Percentiles rank a stretch among this genome's conserved stretches.
Conservation (phyloP, 2,113 vertebrate species). For the Dromaius novaehollandiae region DNA sequence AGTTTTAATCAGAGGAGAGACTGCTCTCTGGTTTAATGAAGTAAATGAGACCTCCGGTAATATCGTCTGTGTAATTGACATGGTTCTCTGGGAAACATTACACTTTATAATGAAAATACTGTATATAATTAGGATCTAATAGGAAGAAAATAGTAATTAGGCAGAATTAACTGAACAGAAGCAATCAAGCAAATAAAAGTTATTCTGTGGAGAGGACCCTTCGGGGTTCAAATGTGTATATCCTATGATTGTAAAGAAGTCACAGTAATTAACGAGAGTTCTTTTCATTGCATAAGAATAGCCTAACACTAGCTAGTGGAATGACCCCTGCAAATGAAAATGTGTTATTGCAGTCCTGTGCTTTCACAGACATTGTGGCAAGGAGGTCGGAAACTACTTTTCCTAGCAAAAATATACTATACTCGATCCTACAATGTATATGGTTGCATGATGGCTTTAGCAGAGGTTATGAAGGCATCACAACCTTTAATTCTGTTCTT, state of each 20-base stretch:
- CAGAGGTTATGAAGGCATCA: not conserved
- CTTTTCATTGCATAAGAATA: slow-evolving; percentile 58
- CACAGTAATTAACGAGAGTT: slow-evolving; percentile 76
- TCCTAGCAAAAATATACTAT: not conserved
- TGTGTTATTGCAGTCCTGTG: not conserved
- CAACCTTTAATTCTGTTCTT: not conserved
- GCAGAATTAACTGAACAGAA: slow-evolving; percentile 82
- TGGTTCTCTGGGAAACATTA: slow-evolving; percentile 83
- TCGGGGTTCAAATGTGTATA: slow-evolving; percentile 73
- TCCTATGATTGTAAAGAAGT: slow-evolving; percentile 76
- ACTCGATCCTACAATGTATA: not conserved
- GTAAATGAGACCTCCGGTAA: slow-evolving; percentile 79
- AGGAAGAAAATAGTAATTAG: slow-evolving; percentile 86
- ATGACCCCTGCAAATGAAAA: slow-evolving; percentile 31
- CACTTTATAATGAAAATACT: slow-evolving; percentile 85
- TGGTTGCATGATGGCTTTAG: not conserved
- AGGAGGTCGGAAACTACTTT: not conserved
- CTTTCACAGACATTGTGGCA: not conserved
- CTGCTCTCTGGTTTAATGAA: slow-evolving; percentile 74
- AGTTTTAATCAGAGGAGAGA: slow-evolving; percentile 69
- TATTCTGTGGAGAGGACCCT: slow-evolving; percentile 81
- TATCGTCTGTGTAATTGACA: slow-evolving; percentile 80
- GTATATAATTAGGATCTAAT: slow-evolving; percentile 86
- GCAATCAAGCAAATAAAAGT: slow-evolving; percentile 86
- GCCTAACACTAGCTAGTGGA: not conserved